These are phyloP conservation scores for Chaetogeoica ovagalla DNA, from an alignment of 2,888 invertebrate species.

Conservation along the genomic window DNA sequence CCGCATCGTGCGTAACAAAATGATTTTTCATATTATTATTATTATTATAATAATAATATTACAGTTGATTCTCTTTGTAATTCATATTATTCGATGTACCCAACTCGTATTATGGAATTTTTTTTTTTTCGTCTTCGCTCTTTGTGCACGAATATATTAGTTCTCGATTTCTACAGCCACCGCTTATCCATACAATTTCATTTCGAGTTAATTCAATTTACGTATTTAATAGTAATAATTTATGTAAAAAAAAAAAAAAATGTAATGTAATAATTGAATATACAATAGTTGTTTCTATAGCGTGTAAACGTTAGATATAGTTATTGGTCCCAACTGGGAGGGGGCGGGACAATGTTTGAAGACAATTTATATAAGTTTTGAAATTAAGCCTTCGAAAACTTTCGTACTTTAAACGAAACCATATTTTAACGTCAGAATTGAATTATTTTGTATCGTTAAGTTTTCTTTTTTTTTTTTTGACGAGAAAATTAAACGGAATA, in stretches of 20 bases:
- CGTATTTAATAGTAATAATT: constrained; percentile 9
- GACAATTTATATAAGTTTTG: constrained; percentile 24
- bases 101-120: no score
- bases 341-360: neutral
- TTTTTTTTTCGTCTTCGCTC: no score
- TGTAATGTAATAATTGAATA: neutral
- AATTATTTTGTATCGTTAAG: neutral
- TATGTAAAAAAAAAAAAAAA: neutral
- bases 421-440: neutral
- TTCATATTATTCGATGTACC: no score
- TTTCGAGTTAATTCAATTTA: neutral
- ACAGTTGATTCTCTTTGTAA: no score
- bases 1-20: no score
- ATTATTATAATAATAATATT: no score
- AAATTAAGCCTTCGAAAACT: constrained; percentile 17
- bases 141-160: neutral
- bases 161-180: neutral
- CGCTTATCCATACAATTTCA: neutral
- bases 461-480: neutral
- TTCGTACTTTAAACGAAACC: neutral
- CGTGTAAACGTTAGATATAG: constrained; percentile 7
- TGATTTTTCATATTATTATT: no score
- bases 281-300: neutral
- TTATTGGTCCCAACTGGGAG: constrained; percentile 13
- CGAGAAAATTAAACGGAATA: neutral